Evolutionary conservation across 2,113 vertebrate genomes (phyloP).

Genomic region (Xyliphius kryptos): DNA sequence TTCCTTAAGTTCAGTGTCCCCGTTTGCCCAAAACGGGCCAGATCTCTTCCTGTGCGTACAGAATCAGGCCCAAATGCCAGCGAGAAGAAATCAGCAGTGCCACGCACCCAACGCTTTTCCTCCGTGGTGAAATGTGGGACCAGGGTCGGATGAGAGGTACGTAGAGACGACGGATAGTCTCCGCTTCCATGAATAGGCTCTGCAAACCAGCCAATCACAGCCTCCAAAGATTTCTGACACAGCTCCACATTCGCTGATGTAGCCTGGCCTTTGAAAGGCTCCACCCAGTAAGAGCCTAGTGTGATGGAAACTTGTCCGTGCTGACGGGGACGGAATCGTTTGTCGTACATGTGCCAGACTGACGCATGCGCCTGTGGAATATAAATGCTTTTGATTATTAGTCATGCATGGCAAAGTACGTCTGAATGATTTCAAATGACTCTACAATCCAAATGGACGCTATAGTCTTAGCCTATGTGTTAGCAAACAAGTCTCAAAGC

Average conservation of each 20-base stretch:
- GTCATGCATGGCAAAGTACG: no score
- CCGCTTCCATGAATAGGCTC: constrained; percentile 80
- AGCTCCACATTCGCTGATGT: constrained; percentile 54
- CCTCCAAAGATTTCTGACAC: constrained; percentile 82
- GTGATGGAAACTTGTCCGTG: constrained; percentile 82
- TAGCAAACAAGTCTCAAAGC: no score
- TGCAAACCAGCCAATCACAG: constrained; percentile 89
- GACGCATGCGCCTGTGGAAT: constrained; percentile 90
- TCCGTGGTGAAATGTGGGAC: constrained; percentile 71
- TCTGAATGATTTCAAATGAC: no score
- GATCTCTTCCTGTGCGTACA: constrained; percentile 65
- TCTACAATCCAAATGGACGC: no score
- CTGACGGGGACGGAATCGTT: constrained; percentile 71
- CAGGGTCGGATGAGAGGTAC: constrained; percentile 48
- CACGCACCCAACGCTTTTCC: constrained; percentile 72
- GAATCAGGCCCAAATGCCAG: constrained; percentile 92
- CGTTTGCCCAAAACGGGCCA: constrained; percentile 69
- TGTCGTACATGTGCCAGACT: constrained; percentile 83
- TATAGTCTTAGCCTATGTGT: no score
- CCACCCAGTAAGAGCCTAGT: constrained; percentile 89
- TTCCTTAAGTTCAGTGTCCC: constrained; percentile 75
- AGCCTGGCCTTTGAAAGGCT: constrained; percentile 67
- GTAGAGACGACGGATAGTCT: constrained; percentile 80
- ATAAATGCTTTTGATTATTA: no score
- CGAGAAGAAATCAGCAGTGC: constrained; percentile 90